phyloP scores from a whole-genome alignment of 1,140 invertebrate genomes.

The Neodiprion virginianus region DNA sequence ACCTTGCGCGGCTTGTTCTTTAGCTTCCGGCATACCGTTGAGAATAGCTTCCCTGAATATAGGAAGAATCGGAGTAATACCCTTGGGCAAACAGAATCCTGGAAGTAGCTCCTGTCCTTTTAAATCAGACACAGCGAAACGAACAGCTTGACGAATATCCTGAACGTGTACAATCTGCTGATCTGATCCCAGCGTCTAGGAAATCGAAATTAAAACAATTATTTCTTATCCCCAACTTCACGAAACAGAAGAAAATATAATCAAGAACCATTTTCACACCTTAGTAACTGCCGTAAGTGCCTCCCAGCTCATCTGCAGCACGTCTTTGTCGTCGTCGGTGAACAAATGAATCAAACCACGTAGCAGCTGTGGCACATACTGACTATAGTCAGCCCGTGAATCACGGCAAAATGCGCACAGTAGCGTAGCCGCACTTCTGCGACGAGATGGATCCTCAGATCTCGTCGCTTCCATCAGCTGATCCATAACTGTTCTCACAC shows the following conservation, averaged over 20 bases:
- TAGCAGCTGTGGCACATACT: slow-evolving; percentile 88
- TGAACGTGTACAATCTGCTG: slow-evolving; percentile 84
- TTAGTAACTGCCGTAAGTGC: slow-evolving; percentile 90
- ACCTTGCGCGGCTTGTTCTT: slow-evolving; percentile 94
- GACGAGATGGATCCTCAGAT: slow-evolving; percentile 68
- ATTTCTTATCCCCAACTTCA: slow-evolving; percentile 10
- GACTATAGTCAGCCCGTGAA: slow-evolving; percentile 83
- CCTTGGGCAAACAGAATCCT: slow-evolving; percentile 95
- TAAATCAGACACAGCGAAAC: slow-evolving; percentile 87
- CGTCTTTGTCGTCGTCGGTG: slow-evolving; percentile 79
- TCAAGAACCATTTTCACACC: slow-evolving; percentile 49
- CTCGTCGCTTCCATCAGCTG: slow-evolving; percentile 84
- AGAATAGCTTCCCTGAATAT: slow-evolving; percentile 96
- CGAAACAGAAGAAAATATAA: slow-evolving; percentile 19
- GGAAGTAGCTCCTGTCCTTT: slow-evolving; percentile 82
- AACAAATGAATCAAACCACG: slow-evolving; percentile 87
- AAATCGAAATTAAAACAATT: slow-evolving; percentile 27
- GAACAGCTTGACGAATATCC: slow-evolving; percentile 90
- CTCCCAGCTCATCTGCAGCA: slow-evolving; percentile 88
- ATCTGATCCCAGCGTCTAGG: slow-evolving; percentile 77
- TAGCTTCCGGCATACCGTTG: slow-evolving; percentile 92
- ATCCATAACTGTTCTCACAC: slow-evolving; percentile 88
- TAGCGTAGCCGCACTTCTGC: slow-evolving; percentile 84
- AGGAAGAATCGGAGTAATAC: slow-evolving; percentile 91
- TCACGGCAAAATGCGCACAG: slow-evolving; percentile 90